A percentile compares a stretch with the other conserved stretches of the same genome.
These are phyloP conservation scores for Clarias gariepinus DNA, from an alignment of 2,113 vertebrate species.

Conservation along the genomic window DNA sequence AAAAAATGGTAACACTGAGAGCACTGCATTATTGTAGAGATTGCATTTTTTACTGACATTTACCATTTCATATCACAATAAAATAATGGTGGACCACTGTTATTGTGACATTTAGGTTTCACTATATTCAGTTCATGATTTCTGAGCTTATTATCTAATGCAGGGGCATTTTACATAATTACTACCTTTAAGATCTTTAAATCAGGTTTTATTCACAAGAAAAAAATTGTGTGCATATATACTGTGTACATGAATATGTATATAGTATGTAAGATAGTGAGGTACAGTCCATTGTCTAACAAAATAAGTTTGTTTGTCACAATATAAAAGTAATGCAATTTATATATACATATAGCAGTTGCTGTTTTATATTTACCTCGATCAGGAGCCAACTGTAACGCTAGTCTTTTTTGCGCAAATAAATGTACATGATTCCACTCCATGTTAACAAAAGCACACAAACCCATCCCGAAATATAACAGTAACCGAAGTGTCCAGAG, in stretches of 20 bases:
- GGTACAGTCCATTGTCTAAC: not conserved
- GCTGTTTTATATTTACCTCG: not conserved
- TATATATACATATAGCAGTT: not conserved
- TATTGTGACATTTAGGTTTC: too few species aligned
- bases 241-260: not conserved
- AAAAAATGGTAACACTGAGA: not conserved
- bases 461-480: slow-evolving; percentile 84
- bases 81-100: not conserved
- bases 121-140: not conserved
- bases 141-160: not conserved
- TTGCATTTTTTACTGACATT: not conserved
- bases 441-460: slow-evolving; percentile 81
- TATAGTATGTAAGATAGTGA: not conserved
- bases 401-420: slow-evolving; percentile 82
- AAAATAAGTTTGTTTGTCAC: not conserved
- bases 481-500: slow-evolving; percentile 82
- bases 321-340: not conserved
- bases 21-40: not conserved
- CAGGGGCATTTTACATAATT: not conserved
- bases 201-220: slow-evolving; percentile 18
- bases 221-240: not conserved
- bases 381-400: not conserved
- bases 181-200: not conserved
- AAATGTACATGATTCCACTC: slow-evolving; percentile 84
- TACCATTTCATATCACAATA: not conserved